Percentiles rank a stretch among this genome's conserved stretches.
phyloP scores from a whole-genome alignment of 2,888 invertebrate genomes.

The Caenorhabditis virilis region DNA sequence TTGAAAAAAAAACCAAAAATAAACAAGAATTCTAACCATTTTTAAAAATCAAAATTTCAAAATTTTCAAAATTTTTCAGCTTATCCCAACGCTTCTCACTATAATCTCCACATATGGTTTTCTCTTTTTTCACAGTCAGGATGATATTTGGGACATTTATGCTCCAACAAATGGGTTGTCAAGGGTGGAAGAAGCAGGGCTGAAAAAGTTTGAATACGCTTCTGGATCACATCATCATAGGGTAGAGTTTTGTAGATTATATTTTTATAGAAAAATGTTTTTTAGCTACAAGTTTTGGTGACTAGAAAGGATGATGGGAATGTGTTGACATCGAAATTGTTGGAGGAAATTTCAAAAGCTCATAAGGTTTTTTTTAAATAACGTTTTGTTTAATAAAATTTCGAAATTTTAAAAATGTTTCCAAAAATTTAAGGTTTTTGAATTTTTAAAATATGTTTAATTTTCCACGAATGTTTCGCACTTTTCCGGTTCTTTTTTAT shows the following conservation, averaged over 20 bases:
- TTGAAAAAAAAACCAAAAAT: not conserved
- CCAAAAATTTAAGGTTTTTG: too few relatives aligned
- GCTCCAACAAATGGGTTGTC: constrained; percentile 61
- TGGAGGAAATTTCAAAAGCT: constrained; percentile 52
- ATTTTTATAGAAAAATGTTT: constrained; percentile 10
- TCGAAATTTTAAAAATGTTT: too few relatives aligned
- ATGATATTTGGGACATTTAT: constrained; percentile 68
- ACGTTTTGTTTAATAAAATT: too few relatives aligned
- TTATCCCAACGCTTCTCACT: constrained; percentile 58
- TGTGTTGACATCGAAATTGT: constrained; percentile 44
- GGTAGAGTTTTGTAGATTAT: constrained; percentile 19
- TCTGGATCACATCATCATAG: constrained; percentile 62
- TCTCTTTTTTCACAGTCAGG: constrained; percentile 58
- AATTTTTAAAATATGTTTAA: too few relatives aligned
- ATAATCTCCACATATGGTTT: constrained; percentile 61
- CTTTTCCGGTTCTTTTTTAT: too few relatives aligned
- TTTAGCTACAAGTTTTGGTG: constrained; percentile 65
- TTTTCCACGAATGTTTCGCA: too few relatives aligned
- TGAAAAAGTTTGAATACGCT: constrained; percentile 62
- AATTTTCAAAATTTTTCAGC: constrained; percentile 53
- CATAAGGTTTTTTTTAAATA: constrained; percentile 42
- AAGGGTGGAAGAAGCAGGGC: constrained; percentile 57
- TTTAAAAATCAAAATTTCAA: not conserved
- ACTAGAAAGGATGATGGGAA: constrained; percentile 59
- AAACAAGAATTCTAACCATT: not conserved